Conservation (phyloP, 2,888 invertebrate species). For the Alviniconcha strummeri region DNA sequence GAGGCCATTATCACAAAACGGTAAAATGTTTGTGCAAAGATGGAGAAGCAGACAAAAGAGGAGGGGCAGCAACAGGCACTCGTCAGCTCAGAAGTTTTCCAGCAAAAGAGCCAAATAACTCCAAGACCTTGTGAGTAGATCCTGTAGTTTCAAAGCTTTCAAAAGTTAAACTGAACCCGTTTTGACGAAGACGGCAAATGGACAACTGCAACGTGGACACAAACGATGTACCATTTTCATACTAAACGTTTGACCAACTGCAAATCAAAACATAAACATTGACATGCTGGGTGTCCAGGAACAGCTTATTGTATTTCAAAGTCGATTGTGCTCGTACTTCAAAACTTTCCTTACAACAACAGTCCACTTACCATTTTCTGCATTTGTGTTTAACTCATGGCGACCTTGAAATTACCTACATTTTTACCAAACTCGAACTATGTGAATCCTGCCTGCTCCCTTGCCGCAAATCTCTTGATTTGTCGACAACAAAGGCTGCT, state of each 20-base stretch:
- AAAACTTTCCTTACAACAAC: background rate
- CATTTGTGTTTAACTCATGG: constrained; percentile 14
- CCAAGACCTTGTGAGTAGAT: no score
- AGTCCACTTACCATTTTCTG: constrained; percentile 22
- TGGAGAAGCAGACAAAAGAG: no score
- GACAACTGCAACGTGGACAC: no score
- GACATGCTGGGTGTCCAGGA: constrained; percentile 23
- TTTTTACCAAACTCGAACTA: constrained; percentile 4
- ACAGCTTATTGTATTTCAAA: no score
- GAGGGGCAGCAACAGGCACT: no score
- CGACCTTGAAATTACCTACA: background rate
- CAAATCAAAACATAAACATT: constrained; percentile 36
- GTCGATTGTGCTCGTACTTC: background rate
- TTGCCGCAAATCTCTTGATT: constrained; percentile 17
- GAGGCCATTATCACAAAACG: no score
- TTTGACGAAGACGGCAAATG: no score
- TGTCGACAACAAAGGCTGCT: constrained; percentile 51
- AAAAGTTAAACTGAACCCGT: no score
- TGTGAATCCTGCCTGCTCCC: background rate
- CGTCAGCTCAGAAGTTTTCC: no score
- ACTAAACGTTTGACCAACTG: background rate
- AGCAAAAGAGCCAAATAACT: no score
- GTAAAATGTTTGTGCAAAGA: no score
- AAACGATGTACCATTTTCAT: no score
- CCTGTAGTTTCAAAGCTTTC: background rate